phyloP scores from a whole-genome alignment of 2,113 vertebrate genomes.

The Coreoperca whiteheadi region DNA sequence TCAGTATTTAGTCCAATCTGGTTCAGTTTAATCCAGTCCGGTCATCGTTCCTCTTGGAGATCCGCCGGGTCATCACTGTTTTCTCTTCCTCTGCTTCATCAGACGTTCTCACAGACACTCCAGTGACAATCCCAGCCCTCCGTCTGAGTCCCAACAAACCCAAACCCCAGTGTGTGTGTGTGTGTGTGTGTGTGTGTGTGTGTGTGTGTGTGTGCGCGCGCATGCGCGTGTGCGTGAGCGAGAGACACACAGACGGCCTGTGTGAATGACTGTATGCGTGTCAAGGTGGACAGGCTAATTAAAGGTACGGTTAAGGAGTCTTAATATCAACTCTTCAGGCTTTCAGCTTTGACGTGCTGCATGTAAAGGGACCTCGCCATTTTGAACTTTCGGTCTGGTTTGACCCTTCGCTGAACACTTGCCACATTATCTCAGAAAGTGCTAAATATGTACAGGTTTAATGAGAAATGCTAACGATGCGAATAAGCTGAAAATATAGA shows the following conservation, averaged over 20 bases:
- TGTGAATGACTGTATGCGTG: conserved; percentile 33
- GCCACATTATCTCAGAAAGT: conserved; percentile 35
- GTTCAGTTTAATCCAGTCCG: conserved; percentile 21
- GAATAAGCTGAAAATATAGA: conserved; percentile 45
- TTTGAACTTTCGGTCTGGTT: conserved; percentile 22
- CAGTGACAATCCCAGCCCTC: conserved; percentile 70
- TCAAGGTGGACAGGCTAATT: conserved; percentile 31
- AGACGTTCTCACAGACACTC: conserved; percentile 56
- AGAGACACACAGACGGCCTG: background rate
- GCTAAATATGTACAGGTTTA: conserved; percentile 59
- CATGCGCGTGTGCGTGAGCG: background rate
- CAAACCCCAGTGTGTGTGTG: conserved; percentile 26
- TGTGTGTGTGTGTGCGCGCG: conserved; percentile 28
- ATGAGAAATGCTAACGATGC: conserved; percentile 42
- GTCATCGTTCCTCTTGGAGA: conserved; percentile 32
- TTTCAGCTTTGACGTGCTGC: conserved; percentile 2
- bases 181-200: conserved; percentile 44
- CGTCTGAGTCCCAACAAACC: conserved; percentile 9
- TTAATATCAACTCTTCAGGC: conserved; percentile 12
- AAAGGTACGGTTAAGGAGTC: conserved; percentile 41
- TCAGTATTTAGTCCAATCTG: background rate
- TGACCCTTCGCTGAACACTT: conserved; percentile 25
- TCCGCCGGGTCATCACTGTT: conserved; percentile 43
- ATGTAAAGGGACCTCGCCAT: conserved; percentile 6
- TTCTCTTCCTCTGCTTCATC: conserved; percentile 47